Percentiles rank a stretch among this genome's conserved stretches.
phyloP scores from a whole-genome alignment of 2,113 vertebrate species.

The Grammomys dolichurus region DNA sequence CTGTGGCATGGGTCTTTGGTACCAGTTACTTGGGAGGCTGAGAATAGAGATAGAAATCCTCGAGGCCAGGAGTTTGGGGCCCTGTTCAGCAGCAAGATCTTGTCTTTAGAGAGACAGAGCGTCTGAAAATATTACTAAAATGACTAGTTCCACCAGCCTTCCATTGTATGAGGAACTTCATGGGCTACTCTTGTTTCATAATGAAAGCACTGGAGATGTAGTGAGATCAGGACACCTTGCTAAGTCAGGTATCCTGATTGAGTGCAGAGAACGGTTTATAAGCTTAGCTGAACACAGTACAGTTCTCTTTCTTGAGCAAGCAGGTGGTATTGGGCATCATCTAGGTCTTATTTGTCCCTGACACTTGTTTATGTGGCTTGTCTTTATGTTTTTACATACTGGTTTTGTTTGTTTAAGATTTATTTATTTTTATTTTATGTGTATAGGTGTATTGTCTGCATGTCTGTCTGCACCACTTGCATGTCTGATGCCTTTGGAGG shows the following conservation, averaged over 20 bases:
- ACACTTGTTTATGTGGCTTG: neutral
- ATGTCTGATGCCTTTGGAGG: neutral
- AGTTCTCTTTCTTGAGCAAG: neutral
- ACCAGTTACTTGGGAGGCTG: neutral
- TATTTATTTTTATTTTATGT: neutral
- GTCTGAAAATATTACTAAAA: neutral
- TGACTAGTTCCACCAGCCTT: conserved; percentile 7
- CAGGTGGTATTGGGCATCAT: neutral
- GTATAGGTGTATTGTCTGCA: neutral
- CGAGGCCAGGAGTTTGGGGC: neutral
- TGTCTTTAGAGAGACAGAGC: neutral
- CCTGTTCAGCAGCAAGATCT: neutral
- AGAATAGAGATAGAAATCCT: neutral
- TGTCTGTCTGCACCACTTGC: neutral
- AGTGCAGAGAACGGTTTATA: neutral
- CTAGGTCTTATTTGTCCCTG: neutral
- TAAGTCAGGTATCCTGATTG: neutral
- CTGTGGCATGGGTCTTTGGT: neutral
- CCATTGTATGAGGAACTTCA: neutral
- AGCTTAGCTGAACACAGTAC: neutral
- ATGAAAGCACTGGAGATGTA: neutral
- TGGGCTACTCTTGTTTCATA: neutral
- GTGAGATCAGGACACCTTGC: neutral
- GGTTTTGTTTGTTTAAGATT: neutral
- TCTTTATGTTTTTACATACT: neutral